Base-by-base conservation (phyloP, 1,140 invertebrate species). In the Drosophila arawakana region DNA sequence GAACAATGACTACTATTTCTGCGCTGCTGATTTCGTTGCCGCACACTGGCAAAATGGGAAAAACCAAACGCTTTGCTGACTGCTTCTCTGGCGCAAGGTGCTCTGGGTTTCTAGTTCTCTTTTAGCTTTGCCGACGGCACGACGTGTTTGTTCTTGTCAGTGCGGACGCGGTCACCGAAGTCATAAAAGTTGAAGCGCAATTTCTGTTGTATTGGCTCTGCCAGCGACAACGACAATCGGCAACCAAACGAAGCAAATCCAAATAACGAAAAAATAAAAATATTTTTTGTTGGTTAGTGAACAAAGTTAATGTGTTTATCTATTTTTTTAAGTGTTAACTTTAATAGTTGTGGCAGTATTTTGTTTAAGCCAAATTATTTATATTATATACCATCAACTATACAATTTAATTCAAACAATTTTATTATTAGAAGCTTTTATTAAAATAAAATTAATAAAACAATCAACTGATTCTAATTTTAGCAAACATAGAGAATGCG, bases 121-220 rank as follows among this genome's bases (percentile, higher is more conserved):
- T 90, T 90, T 72, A 91, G 86, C 90, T 80, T 90, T 89, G 81
- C 83, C 86, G 86, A 84, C 86, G 90, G 74, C 77, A 84, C 71
- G 83, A 91, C 86, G 86, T 91, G 90, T 81, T 88, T 66, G 41
- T 54, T 54, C 66, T 69, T 61, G 54, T 71, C 35, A 59, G 68
- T 65, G 68, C 52, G 58, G 50, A 52, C 52, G 73, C 67, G 72
- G 66, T 49, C 58, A 49, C 57, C 57, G 35, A 44, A 69, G 37
- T 41, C 43, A 54, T 54, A 13, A 46, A 30, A 47, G 46, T 44
- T 59, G 62, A 52, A 67, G 71, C 65, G 65, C 72, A 74, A 74
- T 74, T 73, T 74, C 13, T 46, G 52, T 68, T 46, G 57, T 43
- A 66, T 75, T 43, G 41, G 9, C 10, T 41, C 4, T 41, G 39